phyloP scores from a whole-genome alignment of 1,140 invertebrate species.

The Meloidogyne hapla region DNA sequence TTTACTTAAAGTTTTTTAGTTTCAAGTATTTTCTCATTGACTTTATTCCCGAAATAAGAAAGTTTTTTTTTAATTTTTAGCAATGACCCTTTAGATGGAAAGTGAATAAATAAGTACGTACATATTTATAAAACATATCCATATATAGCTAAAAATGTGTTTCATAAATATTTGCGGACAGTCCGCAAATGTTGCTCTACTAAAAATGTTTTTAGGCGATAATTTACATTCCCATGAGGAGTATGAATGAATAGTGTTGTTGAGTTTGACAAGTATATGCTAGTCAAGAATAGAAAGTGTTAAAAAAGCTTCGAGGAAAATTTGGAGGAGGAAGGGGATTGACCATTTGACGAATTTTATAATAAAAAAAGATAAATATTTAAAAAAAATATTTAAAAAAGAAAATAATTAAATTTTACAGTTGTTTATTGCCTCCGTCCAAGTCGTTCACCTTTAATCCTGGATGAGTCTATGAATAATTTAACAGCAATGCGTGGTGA shows the following conservation, averaged over 20 bases:
- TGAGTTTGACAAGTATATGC: neutral
- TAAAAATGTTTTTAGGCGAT: constrained; percentile 4
- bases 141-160: too few relatives aligned
- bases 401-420: constrained; percentile 28
- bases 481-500: constrained; percentile 58
- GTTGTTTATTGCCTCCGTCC: constrained; percentile 52
- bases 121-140: too few relatives aligned
- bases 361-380: neutral
- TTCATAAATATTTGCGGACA: too few relatives aligned
- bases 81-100: neutral
- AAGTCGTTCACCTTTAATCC: constrained; percentile 44
- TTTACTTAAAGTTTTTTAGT: neutral
- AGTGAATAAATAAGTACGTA: neutral
- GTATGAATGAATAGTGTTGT: neutral
- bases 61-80: constrained; percentile 5
- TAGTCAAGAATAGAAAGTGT: too few relatives aligned
- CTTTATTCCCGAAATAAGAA: neutral
- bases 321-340: neutral
- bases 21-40: neutral
- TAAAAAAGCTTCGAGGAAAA: neutral
- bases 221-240: constrained; percentile 30
- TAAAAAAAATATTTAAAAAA: constrained; percentile 11
- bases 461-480: constrained; percentile 51
- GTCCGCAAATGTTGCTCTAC: neutral
- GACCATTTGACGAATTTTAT: neutral